Base-by-base conservation (phyloP, 2,888 invertebrate species). In the Cheilosia scutellata region DNA sequence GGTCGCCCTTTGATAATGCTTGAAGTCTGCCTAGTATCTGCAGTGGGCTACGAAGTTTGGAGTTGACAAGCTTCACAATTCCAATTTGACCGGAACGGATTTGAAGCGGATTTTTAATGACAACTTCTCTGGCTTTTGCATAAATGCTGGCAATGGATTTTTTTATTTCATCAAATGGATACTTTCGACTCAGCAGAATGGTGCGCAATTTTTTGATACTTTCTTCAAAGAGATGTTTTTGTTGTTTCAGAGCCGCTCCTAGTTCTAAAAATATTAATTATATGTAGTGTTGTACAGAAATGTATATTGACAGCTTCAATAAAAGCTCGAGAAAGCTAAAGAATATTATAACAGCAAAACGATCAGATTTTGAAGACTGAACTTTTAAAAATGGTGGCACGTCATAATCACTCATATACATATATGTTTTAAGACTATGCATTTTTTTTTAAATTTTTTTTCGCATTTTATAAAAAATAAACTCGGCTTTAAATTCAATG, bases 221-320 rank as follows among this genome's bases (percentile, higher is more conserved):
- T 20, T 88, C 78, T 87, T 91, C 91, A 44, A 91, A 91, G 9
- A 89, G 87, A 44, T 90, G 90, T 4, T 89, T 89, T 75, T 91
- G 91, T 68, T 88, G 87, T 27, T 89, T 90, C n/a, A 90, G 80
- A 7, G 86, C 86, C 44, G 68, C 70, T 3, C 65, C 65, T 1
- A 74, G 42, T 2, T 86, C 84, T 86, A 5, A 33, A n/a, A 65
- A 13, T 20, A 20, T 20, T 20, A 25, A 27, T 4, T 9, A 0
- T 20, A 25, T 20, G 0, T 13, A 60, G 6, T 33, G 33, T 9
- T 9, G 31, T 31, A 31, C 6, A 1, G 31, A 31, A 31, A 31
- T 31, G 31, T 20, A 20, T 20, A 20, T 20, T 20, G 6, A 31
- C 5, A 31, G 31, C 31, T 31, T 9, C 0, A 33, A 3, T 1